phyloP scores from a whole-genome alignment of 2,113 vertebrate species.

The Megaceryle maxima region DNA sequence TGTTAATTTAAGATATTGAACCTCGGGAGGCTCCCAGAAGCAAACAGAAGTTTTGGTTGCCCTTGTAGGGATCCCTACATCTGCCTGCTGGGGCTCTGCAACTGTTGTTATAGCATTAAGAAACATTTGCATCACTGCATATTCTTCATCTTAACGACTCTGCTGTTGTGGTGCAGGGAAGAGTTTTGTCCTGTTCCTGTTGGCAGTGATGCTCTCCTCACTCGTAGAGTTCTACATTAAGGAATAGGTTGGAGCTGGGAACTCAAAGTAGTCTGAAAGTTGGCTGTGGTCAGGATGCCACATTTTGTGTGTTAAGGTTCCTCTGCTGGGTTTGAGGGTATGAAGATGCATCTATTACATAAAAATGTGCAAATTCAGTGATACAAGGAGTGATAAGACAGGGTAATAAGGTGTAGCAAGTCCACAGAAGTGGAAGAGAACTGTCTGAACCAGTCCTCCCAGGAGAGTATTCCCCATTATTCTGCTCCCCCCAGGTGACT shows the following conservation, averaged over 20 bases:
- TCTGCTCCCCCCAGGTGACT: accelerated
- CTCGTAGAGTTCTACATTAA: not conserved
- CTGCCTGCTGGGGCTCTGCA: not conserved
- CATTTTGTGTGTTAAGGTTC: not conserved
- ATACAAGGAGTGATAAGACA: not conserved
- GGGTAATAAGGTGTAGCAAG: not conserved
- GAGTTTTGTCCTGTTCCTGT: not conserved
- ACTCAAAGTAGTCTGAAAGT: not conserved
- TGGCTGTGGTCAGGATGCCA: not conserved
- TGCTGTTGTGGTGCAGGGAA: not conserved
- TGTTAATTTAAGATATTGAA: conserved; percentile 4
- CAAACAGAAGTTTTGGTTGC: conserved; percentile 7
- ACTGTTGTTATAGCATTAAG: not conserved
- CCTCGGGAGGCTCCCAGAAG: conserved; percentile 10
- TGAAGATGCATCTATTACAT: not conserved
- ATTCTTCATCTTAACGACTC: not conserved
- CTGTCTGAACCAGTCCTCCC: not conserved
- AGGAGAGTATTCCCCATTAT: not conserved
- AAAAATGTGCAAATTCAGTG: not conserved
- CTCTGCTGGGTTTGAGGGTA: not conserved
- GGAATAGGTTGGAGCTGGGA: not conserved
- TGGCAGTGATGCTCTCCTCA: accelerated
- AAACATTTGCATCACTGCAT: not conserved
- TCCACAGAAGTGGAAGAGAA: not conserved
- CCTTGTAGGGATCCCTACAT: not conserved